Base-by-base conservation (phyloP, 2,888 invertebrate genomes). In the Entomobrya proxima region DNA sequence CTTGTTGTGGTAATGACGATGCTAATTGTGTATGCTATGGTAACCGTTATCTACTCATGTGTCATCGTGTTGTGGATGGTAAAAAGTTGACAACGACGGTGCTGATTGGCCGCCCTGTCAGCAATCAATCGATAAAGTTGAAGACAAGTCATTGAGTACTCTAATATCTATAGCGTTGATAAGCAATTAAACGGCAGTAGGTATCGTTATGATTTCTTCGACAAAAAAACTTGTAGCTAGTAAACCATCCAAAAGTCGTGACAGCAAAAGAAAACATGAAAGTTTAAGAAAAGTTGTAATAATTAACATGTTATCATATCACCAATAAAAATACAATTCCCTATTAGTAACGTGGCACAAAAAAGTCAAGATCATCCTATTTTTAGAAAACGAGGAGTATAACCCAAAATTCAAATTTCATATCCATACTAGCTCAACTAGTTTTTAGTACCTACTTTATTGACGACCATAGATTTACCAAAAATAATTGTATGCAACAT, bases 321-420 rank as follows among this genome's bases (percentile, higher is more conserved):
- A n/a, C 55, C 55, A 55, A 55, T 55, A 55, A 55, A 18, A 24
- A 24, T n/a, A n/a, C n/a, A n/a, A n/a, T n/a, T 64, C 37, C 32
- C 35, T 18, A 64, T 35, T 61, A n/a, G 6, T 30, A 30, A 15
- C 61, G 30, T 52, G n/a, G 55, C 32, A 35, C 21, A 64, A 64
- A 64, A 55, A 15, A 21, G 32, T 64, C 64, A 64, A 64, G 64
- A 64, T 64, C 64, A 64, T 35, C 35, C 15, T 64, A 64, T 64
- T 64, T 64, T 64, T 64, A 35, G 64, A 64, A 64, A 37, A 32
- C 32, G n/a, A 35, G 37, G 1, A 32, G n/a, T 1, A 2, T 9
- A 13, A n/a, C 2, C 11, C 11, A 55, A 18, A 55, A 55, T n/a
- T 18, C 21, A 24, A 1, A 55, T 55, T 13, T 52, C 9, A 7